Base-by-base conservation (phyloP, 2,888 invertebrate species). In the Chloromyia formosa region DNA sequence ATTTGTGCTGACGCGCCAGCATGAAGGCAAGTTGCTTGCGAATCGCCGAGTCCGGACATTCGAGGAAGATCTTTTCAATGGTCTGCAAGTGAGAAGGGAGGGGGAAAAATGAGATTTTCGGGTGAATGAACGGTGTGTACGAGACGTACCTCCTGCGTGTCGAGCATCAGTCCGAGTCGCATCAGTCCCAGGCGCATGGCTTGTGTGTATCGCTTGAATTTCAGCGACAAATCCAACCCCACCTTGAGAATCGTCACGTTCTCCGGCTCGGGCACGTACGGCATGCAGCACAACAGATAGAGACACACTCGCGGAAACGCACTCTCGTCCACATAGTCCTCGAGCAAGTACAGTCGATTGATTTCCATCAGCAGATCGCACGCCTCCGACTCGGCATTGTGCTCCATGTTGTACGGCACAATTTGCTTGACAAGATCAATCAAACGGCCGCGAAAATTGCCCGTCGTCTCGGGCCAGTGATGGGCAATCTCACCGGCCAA, bases 291-390 rank as follows among this genome's bases (percentile, higher is more conserved):
- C 80, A 79, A 87, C 78, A 84, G 78, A 86, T 99, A 99, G 35
- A 97, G 88, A 82, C 98, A 98, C 53, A 99, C 97, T 79, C 98
- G 88, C 14, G 93, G 92, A 84, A 95, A 97, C 75, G 94, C 95
- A 80, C 93, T 93, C 80, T 93, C 92, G 80, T 96, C 95, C 79
- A 98, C 95, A 82, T 94, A 94, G 74, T 94, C 89, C 27, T 93
- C 91, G 20, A 99, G 86, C 69, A 98, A 86, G 81, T 95, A 94
- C 62, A 99, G 87, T 77, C 91, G 89, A 82, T 98, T 98, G 79
- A 99, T 96, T 87, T 99, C 99, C 93, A 98, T 98, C 0, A 99
- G 87, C 75, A 99, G 87, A 87, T 99, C 99, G 84, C 98, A 98
- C 0, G 98, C 98, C 86, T 99, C 98, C 0, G 97, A 95, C 86